Evolutionary conservation across 2,797 vertebrate species (phyloP).

Genomic region (Parambassis ranga): DNA sequence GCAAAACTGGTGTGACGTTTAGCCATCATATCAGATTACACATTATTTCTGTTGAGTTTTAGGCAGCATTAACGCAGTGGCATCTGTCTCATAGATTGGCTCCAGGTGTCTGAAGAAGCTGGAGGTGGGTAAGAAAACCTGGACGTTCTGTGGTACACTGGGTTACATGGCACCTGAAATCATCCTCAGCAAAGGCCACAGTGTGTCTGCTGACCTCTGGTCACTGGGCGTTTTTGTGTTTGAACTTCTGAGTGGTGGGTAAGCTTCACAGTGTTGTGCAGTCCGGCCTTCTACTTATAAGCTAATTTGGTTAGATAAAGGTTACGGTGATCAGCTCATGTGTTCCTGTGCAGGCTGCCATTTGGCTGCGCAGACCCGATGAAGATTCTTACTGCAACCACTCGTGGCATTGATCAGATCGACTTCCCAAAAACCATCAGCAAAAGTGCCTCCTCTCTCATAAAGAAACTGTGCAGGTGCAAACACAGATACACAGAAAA

Average conservation of each 20-base stretch:
- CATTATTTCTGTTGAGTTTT: neutral
- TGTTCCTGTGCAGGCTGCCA: constrained; percentile 71
- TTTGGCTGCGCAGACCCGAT: constrained; percentile 71
- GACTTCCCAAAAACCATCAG: constrained; percentile 79
- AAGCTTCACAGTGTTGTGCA: constrained; percentile 11
- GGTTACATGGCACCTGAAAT: constrained; percentile 84
- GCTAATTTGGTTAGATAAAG: neutral
- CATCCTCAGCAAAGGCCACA: constrained; percentile 78
- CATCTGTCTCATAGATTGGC: constrained; percentile 62
- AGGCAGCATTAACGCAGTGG: neutral
- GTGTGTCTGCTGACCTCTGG: constrained; percentile 76
- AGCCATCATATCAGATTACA: no score
- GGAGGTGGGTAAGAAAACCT: constrained; percentile 75
- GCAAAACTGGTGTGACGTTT: constrained; percentile 77
- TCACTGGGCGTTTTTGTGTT: constrained; percentile 81
- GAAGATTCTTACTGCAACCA: constrained; percentile 65
- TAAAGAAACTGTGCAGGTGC: constrained; percentile 83
- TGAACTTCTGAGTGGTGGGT: constrained; percentile 81
- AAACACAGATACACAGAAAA: constrained; percentile 1
- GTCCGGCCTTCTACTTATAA: neutral
- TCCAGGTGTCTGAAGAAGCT: constrained; percentile 78
- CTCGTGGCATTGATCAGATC: constrained; percentile 76
- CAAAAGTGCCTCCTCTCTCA: constrained; percentile 72
- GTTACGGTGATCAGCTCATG: neutral
- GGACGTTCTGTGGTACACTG: constrained; percentile 82